phyloP scores from a whole-genome alignment of 1,140 invertebrate genomes.

The Sycophila sp. region DNA sequence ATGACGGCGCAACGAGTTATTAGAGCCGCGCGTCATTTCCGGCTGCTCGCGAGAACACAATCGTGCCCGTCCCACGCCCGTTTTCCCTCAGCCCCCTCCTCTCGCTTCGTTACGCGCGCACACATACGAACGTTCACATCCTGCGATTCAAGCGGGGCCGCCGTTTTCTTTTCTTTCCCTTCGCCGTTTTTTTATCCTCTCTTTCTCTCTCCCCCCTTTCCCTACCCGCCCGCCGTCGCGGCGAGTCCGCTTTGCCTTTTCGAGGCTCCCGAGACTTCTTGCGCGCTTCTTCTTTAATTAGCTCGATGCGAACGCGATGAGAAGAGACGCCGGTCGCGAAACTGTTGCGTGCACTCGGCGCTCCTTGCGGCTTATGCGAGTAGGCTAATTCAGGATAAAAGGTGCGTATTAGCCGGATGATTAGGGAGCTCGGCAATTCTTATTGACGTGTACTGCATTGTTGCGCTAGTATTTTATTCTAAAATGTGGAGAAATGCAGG shows the following conservation, averaged over 20 bases:
- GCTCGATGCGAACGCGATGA: conserved; percentile 3
- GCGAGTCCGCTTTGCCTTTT: neutral
- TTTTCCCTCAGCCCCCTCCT: neutral
- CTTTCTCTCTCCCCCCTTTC: neutral
- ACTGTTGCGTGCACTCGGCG: neutral
- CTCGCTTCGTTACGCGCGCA: neutral
- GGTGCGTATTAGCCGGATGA: too few species aligned
- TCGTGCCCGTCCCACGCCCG: conserved; percentile 30
- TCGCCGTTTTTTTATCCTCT: neutral
- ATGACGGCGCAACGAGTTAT: conserved; percentile 40
- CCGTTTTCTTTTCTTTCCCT: conserved; percentile 13
- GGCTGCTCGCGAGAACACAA: conserved; percentile 38
- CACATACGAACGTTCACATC: conserved; percentile 27
- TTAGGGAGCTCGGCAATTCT: too few species aligned
- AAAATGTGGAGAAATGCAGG: too few species aligned
- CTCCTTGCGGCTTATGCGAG: too few species aligned
- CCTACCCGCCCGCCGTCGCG: neutral
- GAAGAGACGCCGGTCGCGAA: conserved; percentile 1
- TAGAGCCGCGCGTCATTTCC: conserved; percentile 37
- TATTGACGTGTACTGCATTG: too few species aligned
- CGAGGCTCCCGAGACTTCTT: neutral
- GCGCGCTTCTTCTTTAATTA: conserved; percentile 32
- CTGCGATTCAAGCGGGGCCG: conserved; percentile 20
- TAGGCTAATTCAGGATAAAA: too few species aligned
- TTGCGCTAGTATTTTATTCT: too few species aligned